Evolutionary conservation across 2,113 vertebrate genomes (phyloP).

Genomic region (Ochotona princeps): DNA sequence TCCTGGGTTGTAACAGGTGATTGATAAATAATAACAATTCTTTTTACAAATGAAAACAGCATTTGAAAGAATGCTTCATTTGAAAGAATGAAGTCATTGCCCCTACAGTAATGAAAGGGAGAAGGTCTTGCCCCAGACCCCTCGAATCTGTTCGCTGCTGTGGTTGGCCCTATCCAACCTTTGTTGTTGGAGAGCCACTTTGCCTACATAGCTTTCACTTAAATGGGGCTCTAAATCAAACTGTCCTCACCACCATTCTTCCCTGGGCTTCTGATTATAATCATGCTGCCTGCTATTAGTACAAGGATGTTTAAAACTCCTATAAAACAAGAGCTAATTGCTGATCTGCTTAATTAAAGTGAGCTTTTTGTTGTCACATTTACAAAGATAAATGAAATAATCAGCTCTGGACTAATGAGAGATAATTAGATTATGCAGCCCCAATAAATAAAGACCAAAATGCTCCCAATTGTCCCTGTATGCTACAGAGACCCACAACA

Average conservation of each 20-base stretch:
- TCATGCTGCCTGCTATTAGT: conserved; percentile 87
- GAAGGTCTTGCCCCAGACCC: conserved; percentile 27
- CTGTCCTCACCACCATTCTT: conserved; percentile 83
- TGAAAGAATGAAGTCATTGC: conserved; percentile 9
- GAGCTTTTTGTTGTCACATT: conserved; percentile 92
- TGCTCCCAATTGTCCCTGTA: conserved; percentile 79
- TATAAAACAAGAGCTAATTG: conserved; percentile 93
- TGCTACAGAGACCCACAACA: conserved; percentile 65
- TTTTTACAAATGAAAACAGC: conserved; percentile 3
- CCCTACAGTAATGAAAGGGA: conserved; percentile 19
- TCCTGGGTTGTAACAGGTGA: not conserved
- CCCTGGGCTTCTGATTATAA: conserved; percentile 86
- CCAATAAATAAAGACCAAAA: conserved; percentile 91
- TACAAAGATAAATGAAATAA: conserved; percentile 96
- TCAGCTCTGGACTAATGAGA: conserved; percentile 93
- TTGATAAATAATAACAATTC: conserved; percentile 37
- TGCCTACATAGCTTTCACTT: conserved; percentile 81
- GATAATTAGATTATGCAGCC: conserved; percentile 92
- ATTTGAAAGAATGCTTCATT: conserved; percentile 15
- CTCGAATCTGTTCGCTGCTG: not conserved
- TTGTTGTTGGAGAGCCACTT: conserved; percentile 74
- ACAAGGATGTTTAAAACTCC: conserved; percentile 89
- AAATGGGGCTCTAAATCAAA: conserved; percentile 88
- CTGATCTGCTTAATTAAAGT: conserved; percentile 93
- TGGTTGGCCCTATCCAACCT: conserved; percentile 55